A percentile compares a stretch with the other conserved stretches of the same genome.
Evolutionary conservation across 2,888 invertebrate species (phyloP).

Genomic region (Ceraclea dissimilis): DNA sequence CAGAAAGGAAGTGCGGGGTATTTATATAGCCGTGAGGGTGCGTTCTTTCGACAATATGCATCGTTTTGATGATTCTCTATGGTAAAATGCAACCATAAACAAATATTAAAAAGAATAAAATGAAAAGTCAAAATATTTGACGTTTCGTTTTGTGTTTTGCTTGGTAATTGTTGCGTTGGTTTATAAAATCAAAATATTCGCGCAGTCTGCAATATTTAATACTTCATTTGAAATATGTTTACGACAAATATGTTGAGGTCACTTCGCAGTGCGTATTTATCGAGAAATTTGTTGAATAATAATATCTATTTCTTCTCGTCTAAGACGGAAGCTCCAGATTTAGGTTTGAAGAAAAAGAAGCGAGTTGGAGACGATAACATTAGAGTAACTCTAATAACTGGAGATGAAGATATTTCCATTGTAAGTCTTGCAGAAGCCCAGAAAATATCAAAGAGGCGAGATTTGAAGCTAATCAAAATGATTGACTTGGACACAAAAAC

Average conservation of each 20-base stretch:
- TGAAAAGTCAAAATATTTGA: too few relatives aligned
- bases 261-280: constrained; percentile 2
- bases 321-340: constrained; percentile 7
- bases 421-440: constrained; percentile 61
- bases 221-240: too few relatives aligned
- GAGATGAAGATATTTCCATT: constrained; percentile 51
- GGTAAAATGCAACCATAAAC: too few relatives aligned
- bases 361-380: constrained; percentile 27
- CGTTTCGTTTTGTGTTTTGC: too few relatives aligned
- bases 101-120: too few relatives aligned
- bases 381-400: constrained; percentile 59
- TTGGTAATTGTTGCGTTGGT: too few relatives aligned
- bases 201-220: too few relatives aligned
- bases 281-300: constrained; percentile 6
- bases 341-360: constrained; percentile 12
- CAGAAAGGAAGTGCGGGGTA: background rate
- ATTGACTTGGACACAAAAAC: constrained; percentile 61
- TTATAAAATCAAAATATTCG: too few relatives aligned
- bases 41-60: too few relatives aligned
- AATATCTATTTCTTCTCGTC: constrained; percentile 9
- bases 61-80: background rate
- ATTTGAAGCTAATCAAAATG: constrained; percentile 62
- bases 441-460: constrained; percentile 58
- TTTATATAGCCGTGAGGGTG: constrained; percentile 10
- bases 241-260: constrained; percentile 15